These are phyloP conservation scores for Lutra lutra DNA, from an alignment of 2,797 vertebrate species.

Conservation along the genomic window DNA sequence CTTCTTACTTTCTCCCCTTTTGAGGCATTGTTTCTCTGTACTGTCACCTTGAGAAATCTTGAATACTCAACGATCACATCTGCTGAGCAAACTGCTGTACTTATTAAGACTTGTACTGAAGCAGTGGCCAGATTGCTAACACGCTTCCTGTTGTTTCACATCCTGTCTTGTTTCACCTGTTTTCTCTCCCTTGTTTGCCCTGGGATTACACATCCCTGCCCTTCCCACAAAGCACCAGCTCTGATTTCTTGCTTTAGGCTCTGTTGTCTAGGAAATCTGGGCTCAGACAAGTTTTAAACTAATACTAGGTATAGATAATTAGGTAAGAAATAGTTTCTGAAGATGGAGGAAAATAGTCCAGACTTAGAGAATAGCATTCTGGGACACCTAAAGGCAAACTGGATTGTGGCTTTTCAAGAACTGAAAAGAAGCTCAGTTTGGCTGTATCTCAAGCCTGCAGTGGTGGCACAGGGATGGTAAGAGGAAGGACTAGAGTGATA, in stretches of 20 bases:
- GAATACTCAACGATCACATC: neutral
- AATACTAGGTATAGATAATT: neutral
- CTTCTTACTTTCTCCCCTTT: neutral
- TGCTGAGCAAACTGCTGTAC: neutral
- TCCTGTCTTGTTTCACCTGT: neutral
- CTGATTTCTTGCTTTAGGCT: neutral
- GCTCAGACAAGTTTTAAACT: neutral
- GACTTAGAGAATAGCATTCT: neutral
- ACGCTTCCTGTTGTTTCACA: neutral
- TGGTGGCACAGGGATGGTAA: neutral
- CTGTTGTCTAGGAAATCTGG: conserved; percentile 59
- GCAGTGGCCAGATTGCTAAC: neutral
- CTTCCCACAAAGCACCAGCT: neutral
- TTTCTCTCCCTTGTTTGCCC: neutral
- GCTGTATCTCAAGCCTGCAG: neutral
- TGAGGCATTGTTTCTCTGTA: neutral
- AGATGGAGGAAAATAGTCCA: neutral
- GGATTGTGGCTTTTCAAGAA: neutral
- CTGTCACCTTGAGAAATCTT: neutral
- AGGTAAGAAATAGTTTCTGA: neutral
- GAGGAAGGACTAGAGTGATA: neutral
- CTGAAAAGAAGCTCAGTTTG: neutral
- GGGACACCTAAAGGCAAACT: neutral
- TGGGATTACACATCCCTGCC: neutral
- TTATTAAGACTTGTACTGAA: neutral